Conservation (phyloP, 2,797 vertebrate species). For the Sternarchorhynchus goeldii region DNA sequence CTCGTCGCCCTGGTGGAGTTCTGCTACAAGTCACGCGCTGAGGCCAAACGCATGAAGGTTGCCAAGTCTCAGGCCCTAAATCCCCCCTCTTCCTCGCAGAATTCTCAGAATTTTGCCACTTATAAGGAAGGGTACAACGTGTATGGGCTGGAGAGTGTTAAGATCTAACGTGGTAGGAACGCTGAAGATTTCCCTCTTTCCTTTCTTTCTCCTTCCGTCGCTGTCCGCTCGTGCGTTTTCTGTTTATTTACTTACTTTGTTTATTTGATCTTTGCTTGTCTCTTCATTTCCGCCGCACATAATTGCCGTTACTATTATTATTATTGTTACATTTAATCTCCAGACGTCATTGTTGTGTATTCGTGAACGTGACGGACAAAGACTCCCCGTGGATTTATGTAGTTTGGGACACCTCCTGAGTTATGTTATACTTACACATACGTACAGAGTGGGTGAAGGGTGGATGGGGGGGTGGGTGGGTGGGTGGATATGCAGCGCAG, state of each 20-base stretch:
- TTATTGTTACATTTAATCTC: background rate
- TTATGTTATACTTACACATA: background rate
- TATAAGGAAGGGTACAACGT: slow-evolving; percentile 99
- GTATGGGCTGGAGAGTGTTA: slow-evolving; percentile 99
- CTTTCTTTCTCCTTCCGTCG: slow-evolving; percentile 45
- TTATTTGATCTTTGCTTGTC: slow-evolving; percentile 32
- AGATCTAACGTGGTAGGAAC: slow-evolving; percentile 98
- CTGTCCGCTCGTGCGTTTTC: background rate
- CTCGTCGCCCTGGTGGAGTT: slow-evolving; percentile 98
- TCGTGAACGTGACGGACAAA: slow-evolving; percentile 27
- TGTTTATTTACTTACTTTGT: slow-evolving; percentile 37
- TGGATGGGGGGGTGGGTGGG: background rate
- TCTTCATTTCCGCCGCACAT: slow-evolving; percentile 40
- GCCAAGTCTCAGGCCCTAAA: slow-evolving; percentile 82
- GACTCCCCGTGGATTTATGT: background rate
- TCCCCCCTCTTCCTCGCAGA: slow-evolving; percentile 88
- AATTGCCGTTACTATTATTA: background rate
- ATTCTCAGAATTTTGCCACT: slow-evolving; percentile 97
- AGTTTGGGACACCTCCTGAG: background rate
- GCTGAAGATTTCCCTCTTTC: slow-evolving; percentile 75
- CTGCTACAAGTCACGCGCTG: slow-evolving; percentile 97
- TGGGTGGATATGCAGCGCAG: background rate
- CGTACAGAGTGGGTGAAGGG: background rate
- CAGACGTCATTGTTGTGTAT: slow-evolving; percentile 33
- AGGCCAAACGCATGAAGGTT: slow-evolving; percentile 98